phyloP scores from a whole-genome alignment of 2,797 vertebrate species.

The Gallirallus australis region DNA sequence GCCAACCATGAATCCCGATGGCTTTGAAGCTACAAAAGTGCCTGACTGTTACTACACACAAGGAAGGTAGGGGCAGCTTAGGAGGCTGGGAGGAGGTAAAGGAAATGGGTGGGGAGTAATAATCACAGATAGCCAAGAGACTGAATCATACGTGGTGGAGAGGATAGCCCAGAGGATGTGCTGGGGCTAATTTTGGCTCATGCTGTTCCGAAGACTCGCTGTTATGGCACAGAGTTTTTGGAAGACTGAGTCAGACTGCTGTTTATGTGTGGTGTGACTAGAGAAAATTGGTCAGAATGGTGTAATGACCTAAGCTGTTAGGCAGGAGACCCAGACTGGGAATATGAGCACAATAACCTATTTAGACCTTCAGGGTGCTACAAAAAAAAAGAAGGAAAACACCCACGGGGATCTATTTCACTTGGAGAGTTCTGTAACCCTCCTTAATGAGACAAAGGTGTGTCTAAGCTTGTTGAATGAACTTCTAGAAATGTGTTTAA shows the following conservation, averaged over 20 bases:
- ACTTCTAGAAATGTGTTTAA: not conserved
- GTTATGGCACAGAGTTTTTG: not conserved
- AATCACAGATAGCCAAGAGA: not conserved
- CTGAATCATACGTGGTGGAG: not conserved
- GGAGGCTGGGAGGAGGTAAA: not conserved
- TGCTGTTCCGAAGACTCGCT: not conserved
- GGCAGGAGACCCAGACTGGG: not conserved
- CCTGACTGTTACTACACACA: slow-evolving; percentile 78
- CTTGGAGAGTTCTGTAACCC: not conserved
- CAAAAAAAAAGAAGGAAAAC: not conserved
- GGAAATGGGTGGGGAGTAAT: not conserved
- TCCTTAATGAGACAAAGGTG: not conserved
- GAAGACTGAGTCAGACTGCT: slow-evolving; percentile 18
- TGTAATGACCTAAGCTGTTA: not conserved
- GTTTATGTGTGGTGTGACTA: not conserved
- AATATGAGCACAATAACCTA: not conserved
- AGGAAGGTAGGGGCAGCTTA: slow-evolving; percentile 84
- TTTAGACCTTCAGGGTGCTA: not conserved
- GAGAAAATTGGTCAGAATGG: not conserved
- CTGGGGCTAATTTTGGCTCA: slow-evolving; percentile 4
- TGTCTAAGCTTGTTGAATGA: not conserved
- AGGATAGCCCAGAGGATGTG: not conserved
- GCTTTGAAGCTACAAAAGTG: slow-evolving; percentile 81
- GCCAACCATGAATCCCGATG: slow-evolving; percentile 96
- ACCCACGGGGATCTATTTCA: not conserved